Base-by-base conservation (phyloP, 1,140 invertebrate genomes). In the Drosophila hydei region DNA sequence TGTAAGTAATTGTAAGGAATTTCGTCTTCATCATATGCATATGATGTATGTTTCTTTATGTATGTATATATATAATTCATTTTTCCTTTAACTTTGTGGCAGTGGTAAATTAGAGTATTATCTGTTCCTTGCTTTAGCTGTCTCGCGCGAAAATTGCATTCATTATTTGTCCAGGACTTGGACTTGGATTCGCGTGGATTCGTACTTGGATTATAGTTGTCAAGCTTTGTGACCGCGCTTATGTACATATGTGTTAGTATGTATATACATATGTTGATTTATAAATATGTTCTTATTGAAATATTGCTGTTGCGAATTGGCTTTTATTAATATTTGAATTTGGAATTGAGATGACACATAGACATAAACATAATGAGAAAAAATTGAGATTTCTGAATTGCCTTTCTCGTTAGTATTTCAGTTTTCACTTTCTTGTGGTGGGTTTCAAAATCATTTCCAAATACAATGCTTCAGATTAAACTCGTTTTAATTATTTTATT, bases 61-160 rank as follows among this genome's bases (percentile, higher is more conserved):
- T 85, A 75, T 77, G 75, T 27, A 77, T 72, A 85, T 77, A 63
- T 58, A 70, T 65, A 75, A 63, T 87, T 58, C 14, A 3, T 65
- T 62, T 18, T 43, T 33, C 48, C 9, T 77, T 80, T 74, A 62
- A 62, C 61, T 71, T 78, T 90, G 88, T 90, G 88, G 88, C 88
- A 90, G 88, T 90, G 88, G 88, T 90, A 79, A 88, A 81, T 90
- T 78, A 90, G 88, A 90, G 88, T 90, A 90, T 90, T 88, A 73
- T 71, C 72, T 72, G 45, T 73, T 77, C 9, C 23, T 56, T 59
- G 60, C 45, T 70, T 42, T 70, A 47, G 65, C 59, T 62, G 36
- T 52, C 16, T 27, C 27, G 18, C 55, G 48, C 48, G 27, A 48
- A 48, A 52, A 68, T 47, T 67, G 25, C 25, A 33, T 33, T 33